phyloP scores from a whole-genome alignment of 2,113 vertebrate genomes.

The Okapia johnstoni region DNA sequence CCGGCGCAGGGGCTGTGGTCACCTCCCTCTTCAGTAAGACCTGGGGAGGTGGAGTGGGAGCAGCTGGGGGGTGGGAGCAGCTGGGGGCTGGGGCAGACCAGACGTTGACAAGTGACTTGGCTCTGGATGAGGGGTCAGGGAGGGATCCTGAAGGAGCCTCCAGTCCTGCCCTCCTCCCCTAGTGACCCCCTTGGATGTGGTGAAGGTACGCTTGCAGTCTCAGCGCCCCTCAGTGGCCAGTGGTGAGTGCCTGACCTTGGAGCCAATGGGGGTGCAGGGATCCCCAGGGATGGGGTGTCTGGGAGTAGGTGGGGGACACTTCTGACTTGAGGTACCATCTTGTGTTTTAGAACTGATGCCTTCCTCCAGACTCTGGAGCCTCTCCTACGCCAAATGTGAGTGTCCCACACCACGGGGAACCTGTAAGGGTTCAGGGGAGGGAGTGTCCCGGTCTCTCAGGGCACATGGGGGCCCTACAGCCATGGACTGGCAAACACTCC shows the following conservation, averaged over 20 bases:
- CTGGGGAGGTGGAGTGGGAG: not conserved
- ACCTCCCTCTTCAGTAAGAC: constrained; percentile 94
- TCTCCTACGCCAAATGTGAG: constrained; percentile 91
- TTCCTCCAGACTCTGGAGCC: constrained; percentile 81
- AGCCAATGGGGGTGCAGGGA: not conserved
- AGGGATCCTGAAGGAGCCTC: not conserved
- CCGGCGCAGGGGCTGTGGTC: constrained; percentile 92
- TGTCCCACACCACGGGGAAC: constrained; percentile 53
- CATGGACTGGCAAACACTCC: too few species aligned
- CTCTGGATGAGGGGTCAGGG: too few species aligned
- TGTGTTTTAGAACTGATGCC: constrained; percentile 82
- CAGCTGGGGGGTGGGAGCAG: not conserved
- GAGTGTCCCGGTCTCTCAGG: not conserved
- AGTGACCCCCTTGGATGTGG: constrained; percentile 96
- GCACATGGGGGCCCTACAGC: not conserved
- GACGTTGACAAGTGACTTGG: not conserved
- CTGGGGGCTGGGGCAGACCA: constrained; percentile 61
- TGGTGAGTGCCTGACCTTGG: constrained; percentile 73
- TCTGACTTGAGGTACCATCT: constrained; percentile 50
- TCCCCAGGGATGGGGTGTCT: not conserved
- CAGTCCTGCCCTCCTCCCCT: not conserved
- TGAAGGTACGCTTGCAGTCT: constrained; percentile 95
- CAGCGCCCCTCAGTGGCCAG: constrained; percentile 87
- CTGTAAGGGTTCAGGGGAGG: not conserved
- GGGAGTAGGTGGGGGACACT: not conserved